Evolutionary conservation across 2,113 vertebrate species (phyloP), one percentile per base, ranked within the genome.

Genomic region (Calyptomena viridis): DNA sequence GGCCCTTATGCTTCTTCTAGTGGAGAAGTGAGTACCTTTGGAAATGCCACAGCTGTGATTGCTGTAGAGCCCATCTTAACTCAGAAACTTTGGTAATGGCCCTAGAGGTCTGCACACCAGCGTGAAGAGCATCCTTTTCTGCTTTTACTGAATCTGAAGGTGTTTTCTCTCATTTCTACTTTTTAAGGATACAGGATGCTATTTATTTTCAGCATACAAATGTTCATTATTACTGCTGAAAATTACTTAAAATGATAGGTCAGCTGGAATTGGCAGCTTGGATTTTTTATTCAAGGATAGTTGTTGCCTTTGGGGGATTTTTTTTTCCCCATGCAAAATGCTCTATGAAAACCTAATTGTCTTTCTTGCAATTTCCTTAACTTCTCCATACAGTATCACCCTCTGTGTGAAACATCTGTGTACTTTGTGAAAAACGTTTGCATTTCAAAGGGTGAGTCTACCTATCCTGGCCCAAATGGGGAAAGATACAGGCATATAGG

Each of bases 161-260:
- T 0, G 1, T 78, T 86, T 84, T 71, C 64, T 78, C 40, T 88
- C 37, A 20, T 96, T 93, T 90, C 76, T 80, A 4, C 35, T 68
- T 62, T 75, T 72, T 63, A 71, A 84, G 86, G 52, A 56, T 84
- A 56, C 80, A 66, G 53, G 12, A 21, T 86, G 37, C 72, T 83
- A 24, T 74, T 93, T 90, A 88, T 91, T 90, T 96, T 94, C 72
- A 63, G 52, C 60, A 27, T 40, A 59, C 30, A 62, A 39, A 16
- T 33, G 56, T 42, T 91, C 67, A 39, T 86, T 90, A 84, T 56
- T 74, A 46, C 31, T 88, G 60, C 31, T 52, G 68, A 86, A 90
- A 90, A 88, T 90, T 50, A 49, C 84, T 89, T 49, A n/a, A 69
- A 20, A 49, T 20, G 49, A 40, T 66, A 73, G 72, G 64, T 91